Evolutionary conservation across 2,797 vertebrate genomes (phyloP).

Genomic region (Champsocephalus esox): DNA sequence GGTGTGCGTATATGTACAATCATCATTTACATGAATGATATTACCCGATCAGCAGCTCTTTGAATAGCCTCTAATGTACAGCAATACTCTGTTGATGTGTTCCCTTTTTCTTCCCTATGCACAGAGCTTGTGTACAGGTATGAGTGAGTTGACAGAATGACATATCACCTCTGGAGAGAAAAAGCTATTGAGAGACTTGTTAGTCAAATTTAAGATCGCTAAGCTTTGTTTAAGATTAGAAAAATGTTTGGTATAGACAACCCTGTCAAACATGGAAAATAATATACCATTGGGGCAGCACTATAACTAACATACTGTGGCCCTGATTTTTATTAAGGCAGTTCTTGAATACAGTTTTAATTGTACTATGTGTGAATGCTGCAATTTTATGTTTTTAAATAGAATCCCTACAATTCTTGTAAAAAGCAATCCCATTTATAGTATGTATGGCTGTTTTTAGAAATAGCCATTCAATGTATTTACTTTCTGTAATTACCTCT

Average conservation of each 20-base stretch:
- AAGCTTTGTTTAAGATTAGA: slow-evolving; percentile 49
- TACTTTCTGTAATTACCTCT: neutral
- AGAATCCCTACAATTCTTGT: neutral
- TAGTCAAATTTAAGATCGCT: slow-evolving; percentile 43
- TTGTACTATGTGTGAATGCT: neutral
- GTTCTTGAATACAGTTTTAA: slow-evolving; percentile 3
- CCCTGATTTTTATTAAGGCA: neutral
- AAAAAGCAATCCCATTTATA: neutral
- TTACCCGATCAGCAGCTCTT: no score
- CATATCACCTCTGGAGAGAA: slow-evolving; percentile 39
- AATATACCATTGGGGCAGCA: neutral
- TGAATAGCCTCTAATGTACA: neutral
- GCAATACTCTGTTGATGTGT: neutral
- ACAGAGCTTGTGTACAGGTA: slow-evolving; percentile 18
- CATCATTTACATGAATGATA: no score
- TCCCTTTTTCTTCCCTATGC: neutral
- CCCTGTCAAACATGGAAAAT: slow-evolving; percentile 19
- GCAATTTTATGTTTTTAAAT: neutral
- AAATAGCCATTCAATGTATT: neutral
- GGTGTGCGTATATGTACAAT: no score
- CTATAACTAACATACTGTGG: neutral
- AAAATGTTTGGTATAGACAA: slow-evolving; percentile 23
- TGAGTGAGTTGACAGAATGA: slow-evolving; percentile 55
- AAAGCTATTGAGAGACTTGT: slow-evolving; percentile 29
- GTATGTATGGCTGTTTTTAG: neutral